Base-by-base conservation (phyloP, 2,888 invertebrate genomes). In the Cephus sareptanus region DNA sequence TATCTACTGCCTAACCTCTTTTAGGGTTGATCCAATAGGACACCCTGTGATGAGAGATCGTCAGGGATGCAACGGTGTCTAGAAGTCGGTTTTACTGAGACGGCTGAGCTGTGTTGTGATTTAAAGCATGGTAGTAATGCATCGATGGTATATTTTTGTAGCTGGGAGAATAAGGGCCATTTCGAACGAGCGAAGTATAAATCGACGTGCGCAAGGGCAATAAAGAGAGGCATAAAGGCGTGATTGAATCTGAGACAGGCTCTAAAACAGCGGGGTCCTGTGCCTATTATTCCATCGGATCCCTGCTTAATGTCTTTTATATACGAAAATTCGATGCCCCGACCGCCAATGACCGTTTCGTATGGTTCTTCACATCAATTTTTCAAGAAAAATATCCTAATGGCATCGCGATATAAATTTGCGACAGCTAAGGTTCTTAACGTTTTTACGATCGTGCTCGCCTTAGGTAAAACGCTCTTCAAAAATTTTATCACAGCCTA, bases 161-260 rank as follows among this genome's bases (percentile, higher is more conserved):
- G 77, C 79, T 37, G 73, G 33, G 31, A 30, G 40, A 40, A 77
- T 74, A 77, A 77, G 75, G 68, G 73, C 75, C 79, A 77, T 73
- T 68, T 33, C 40, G 35, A 56, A 76, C 74, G 74, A 79, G 78
- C 73, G 74, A 77, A 71, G 76, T 77, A 79, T 79, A 79, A 77
- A 77, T 79, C 77, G 79, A 79, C 71, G 76, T 75, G 77, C 76
- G 77, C 77, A 34, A 33, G 30, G 30, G 76, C 74, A 77, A 37
- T 77, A 77, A 77, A 77, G 77, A 40, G 34, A 70, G 77, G 76
- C 69, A 34, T 79, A 77, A 77, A 77, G 69, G 68, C 77, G 77
- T 79, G 79, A 79, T 79, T 79, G 77, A 77, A 79, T 77, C 75
- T 68, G 76, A 77, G 77, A 76, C 73, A 75, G 76, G 70, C 77